These are phyloP conservation scores for Eristalis tenax DNA, from an alignment of 2,888 invertebrate species.

Conservation along the genomic window DNA sequence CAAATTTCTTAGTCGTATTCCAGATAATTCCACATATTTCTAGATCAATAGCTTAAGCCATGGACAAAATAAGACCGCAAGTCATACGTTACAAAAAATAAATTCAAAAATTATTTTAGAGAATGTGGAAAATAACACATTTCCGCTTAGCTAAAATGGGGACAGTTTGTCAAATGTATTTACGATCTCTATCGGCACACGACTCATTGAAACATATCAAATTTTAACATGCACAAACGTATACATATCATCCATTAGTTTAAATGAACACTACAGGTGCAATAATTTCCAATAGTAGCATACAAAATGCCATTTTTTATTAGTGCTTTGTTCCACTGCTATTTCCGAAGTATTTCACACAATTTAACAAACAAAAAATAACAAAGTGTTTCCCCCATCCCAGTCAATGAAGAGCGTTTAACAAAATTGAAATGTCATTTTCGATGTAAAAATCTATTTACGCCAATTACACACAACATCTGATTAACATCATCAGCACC, in stretches of 20 bases:
- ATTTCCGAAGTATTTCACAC: neutral
- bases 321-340: neutral
- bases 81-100: too few species aligned
- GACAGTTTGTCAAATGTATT: too few species aligned
- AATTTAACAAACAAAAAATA: neutral
- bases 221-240: neutral
- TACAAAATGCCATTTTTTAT: neutral
- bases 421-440: slow-evolving; percentile 45
- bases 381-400: neutral
- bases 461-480: slow-evolving; percentile 55
- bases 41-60: too few species aligned
- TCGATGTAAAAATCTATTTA: slow-evolving; percentile 54
- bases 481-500: slow-evolving; percentile 44
- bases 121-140: too few species aligned
- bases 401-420: slow-evolving; percentile 5
- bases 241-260: neutral
- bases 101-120: too few species aligned
- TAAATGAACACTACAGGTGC: neutral
- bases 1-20: too few species aligned
- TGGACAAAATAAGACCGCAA: too few species aligned
- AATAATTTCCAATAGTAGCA: neutral
- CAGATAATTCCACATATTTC: too few species aligned
- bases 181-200: neutral
- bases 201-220: neutral
- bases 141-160: too few species aligned